A percentile compares a stretch with the other conserved stretches of the same genome.
phyloP scores from a whole-genome alignment of 1,140 invertebrate genomes.

The Diorhabda carinulata region DNA sequence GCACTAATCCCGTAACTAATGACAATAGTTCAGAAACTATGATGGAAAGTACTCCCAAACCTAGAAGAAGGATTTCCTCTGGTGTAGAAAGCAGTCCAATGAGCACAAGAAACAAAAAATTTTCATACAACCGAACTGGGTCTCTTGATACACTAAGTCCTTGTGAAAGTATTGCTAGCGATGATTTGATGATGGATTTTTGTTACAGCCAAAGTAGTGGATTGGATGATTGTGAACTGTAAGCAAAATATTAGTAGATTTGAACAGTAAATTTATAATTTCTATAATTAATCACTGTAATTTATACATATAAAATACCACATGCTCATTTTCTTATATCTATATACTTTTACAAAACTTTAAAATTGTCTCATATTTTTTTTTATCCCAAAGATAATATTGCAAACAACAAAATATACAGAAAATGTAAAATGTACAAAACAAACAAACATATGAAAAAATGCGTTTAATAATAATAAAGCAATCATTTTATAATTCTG shows the following conservation, averaged over 20 bases:
- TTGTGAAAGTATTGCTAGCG: constrained; percentile 73
- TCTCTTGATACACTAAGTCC: constrained; percentile 69
- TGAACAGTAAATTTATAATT: too few species aligned
- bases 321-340: too few species aligned
- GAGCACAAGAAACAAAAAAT: constrained; percentile 34
- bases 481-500: too few species aligned
- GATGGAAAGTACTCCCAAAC: constrained; percentile 31
- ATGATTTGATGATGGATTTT: constrained; percentile 80
- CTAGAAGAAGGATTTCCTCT: constrained; percentile 22
- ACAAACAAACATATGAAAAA: too few species aligned
- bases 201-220: constrained; percentile 69
- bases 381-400: too few species aligned
- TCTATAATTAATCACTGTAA: too few species aligned
- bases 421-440: too few species aligned
- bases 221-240: constrained; percentile 65
- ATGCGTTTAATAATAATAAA: too few species aligned
- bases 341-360: too few species aligned
- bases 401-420: too few species aligned
- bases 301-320: too few species aligned
- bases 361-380: too few species aligned
- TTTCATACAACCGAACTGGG: constrained; percentile 29
- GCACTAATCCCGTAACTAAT: constrained; percentile 43
- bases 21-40: constrained; percentile 42
- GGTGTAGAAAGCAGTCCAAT: constrained; percentile 44
- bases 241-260: constrained; percentile 23